Evolutionary conservation across 2,113 vertebrate species (phyloP), one percentile per base, ranked within the genome.

Genomic region (Gavialis gangeticus): DNA sequence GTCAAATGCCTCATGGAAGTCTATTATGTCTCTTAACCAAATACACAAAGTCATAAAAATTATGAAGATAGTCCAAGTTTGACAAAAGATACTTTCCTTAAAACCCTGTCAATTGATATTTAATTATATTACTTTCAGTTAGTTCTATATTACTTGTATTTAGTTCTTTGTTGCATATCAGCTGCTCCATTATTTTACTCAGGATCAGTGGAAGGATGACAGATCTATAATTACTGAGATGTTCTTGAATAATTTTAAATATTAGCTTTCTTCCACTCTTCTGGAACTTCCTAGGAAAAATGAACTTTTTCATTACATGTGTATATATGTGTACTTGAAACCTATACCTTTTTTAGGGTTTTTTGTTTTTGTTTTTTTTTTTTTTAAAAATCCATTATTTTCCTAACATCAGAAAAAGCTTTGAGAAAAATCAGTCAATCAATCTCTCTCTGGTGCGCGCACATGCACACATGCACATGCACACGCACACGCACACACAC

Each of bases 51-150:
- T 86, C 66, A 63, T 34, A 69, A 57, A 89, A 71, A 4, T 18
- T 18, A 19, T 30, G 30, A 67, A 67, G 18, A 67, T 67, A 8
- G 11, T 19, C 28, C 19, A 18, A 59, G n/a, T 67, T 19, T 34
- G n/a, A 30, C n/a, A 67, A 46, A 5, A 69, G 15, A 4, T 75
- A 22, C 82, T 81, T 80, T 75, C 81, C 56, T 18, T 67, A 91
- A 92, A 88, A 34, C n/a, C 27, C 19, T 89, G 25, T 34, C 91
- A 30, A 77, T 55, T 90, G 60, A 0, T 28, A 76, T 81, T 46
- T 85, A 85, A 89, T 94, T 91, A 73, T 89, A 85, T 66, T n/a
- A 93, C 62, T 18, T 71, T 93, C 5, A 69, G 4, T 76, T 85
- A 89, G 66, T 87, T 94, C 34, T 83, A 91, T 71, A 67, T 37